These are phyloP conservation scores for Sinocyclocheilus anophthalmus DNA, from an alignment of 2,113 vertebrate species.

Conservation along the genomic window DNA sequence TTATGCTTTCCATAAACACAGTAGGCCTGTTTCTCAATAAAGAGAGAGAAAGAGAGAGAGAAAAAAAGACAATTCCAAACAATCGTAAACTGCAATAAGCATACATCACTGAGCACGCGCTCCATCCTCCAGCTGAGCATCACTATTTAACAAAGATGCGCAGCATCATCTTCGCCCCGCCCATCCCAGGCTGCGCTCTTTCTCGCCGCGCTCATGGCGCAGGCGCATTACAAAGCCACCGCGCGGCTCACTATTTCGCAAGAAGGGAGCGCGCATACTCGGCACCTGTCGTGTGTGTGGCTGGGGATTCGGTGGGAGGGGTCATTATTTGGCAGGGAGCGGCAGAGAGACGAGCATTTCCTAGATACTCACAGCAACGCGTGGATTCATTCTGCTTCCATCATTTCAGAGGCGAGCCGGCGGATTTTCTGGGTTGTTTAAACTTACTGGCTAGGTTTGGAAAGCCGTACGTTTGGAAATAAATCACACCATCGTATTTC, in stretches of 20 bases:
- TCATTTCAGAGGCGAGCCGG: slow-evolving; percentile 74
- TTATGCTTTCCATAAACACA: too few species aligned
- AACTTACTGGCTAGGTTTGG: slow-evolving; percentile 49
- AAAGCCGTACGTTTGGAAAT: slow-evolving; percentile 60
- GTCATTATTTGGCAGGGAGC: slow-evolving; percentile 76
- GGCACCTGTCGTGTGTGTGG: slow-evolving; percentile 73
- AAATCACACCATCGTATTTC: slow-evolving; percentile 52
- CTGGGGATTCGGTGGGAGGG: slow-evolving; percentile 65
- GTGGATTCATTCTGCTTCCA: slow-evolving; percentile 69
- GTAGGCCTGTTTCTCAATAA: too few species aligned
- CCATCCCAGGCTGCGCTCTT: slow-evolving; percentile 56
- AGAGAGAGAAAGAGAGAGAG: too few species aligned
- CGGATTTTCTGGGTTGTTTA: slow-evolving; percentile 60
- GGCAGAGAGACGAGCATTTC: slow-evolving; percentile 68
- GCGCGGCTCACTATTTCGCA: slow-evolving; percentile 61
- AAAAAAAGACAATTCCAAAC: too few species aligned
- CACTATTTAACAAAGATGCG: slow-evolving; percentile 50
- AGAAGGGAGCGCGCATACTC: slow-evolving; percentile 65
- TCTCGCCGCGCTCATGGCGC: slow-evolving; percentile 58
- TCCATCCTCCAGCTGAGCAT: not conserved
- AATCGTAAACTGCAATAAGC: too few species aligned
- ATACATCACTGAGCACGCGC: too few species aligned
- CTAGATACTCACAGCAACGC: slow-evolving; percentile 72
- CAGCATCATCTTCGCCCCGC: slow-evolving; percentile 50
- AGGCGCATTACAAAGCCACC: slow-evolving; percentile 66